phyloP scores from a whole-genome alignment of 1,140 invertebrate genomes.

The Bombus affinis region DNA sequence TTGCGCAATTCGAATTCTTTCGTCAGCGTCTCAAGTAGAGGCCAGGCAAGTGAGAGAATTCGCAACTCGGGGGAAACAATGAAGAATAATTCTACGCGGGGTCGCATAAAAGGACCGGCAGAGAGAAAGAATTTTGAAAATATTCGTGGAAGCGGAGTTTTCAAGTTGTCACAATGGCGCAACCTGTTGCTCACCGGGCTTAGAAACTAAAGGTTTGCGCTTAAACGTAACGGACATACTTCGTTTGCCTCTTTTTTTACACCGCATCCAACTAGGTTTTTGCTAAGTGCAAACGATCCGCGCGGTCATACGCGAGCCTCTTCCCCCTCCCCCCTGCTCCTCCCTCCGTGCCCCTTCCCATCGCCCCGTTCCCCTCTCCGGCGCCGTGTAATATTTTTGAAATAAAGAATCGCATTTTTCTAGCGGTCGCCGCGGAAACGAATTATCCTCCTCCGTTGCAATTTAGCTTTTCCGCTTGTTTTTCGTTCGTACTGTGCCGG shows the following conservation, averaged over 20 bases:
- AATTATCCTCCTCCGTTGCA: conserved; percentile 1
- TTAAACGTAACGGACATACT: conserved; percentile 67
- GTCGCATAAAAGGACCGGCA: background rate
- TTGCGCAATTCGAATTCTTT: conserved; percentile 63
- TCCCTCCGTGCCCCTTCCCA: accelerated
- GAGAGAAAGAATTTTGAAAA: conserved; percentile 64
- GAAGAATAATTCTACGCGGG: conserved; percentile 58
- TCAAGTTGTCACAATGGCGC: conserved; percentile 70
- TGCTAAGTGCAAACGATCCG: conserved; percentile 20
- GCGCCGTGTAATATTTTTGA: background rate
- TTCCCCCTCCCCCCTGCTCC: background rate
- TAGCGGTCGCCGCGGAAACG: background rate
- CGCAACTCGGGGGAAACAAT: conserved; percentile 44
- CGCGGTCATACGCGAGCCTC: conserved; percentile 28
- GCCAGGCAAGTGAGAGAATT: conserved; percentile 39
- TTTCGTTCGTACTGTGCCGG: background rate
- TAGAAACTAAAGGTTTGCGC: conserved; percentile 70
- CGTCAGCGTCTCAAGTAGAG: conserved; percentile 47
- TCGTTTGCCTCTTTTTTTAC: conserved; percentile 44
- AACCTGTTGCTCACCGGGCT: conserved; percentile 69
- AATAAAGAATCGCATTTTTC: conserved; percentile 26
- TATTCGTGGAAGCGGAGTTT: conserved; percentile 68
- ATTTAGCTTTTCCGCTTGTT: background rate
- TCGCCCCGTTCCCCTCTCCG: accelerated
- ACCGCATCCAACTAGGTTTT: conserved; percentile 38